These are phyloP conservation scores for Hofmannophila pseudospretella DNA, from an alignment of 2,888 invertebrate genomes.

Conservation along the genomic window DNA sequence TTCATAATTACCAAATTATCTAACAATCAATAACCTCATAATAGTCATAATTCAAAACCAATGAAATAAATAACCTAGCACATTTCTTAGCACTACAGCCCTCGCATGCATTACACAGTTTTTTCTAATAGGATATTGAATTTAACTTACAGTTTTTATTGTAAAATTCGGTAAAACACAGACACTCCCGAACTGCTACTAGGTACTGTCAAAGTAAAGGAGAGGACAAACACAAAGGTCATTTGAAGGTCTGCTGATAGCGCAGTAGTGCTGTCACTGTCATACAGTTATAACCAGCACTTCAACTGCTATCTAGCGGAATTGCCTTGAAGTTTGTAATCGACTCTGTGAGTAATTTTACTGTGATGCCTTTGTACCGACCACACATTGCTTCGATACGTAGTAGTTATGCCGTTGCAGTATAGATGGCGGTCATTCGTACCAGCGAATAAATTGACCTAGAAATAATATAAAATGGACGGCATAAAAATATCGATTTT, in stretches of 20 bases:
- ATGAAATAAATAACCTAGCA: not conserved
- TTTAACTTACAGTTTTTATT: slow-evolving; percentile 34
- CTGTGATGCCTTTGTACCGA: not conserved
- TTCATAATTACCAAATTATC: not conserved
- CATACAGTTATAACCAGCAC: slow-evolving; percentile 11
- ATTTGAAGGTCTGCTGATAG: slow-evolving; percentile 70
- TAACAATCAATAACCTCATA: not conserved
- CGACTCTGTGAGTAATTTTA: not conserved
- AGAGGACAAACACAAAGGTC: slow-evolving; percentile 68
- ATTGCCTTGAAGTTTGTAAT: not conserved
- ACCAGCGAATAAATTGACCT: too few species aligned
- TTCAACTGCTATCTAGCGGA: slow-evolving; percentile 16
- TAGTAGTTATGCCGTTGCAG: not conserved
- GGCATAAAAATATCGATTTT: too few species aligned
- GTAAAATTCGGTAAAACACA: slow-evolving; percentile 35
- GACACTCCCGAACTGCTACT: slow-evolving; percentile 61
- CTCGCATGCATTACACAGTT: not conserved
- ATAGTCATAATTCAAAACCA: slow-evolving; percentile 2
- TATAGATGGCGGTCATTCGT: not conserved
- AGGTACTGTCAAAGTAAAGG: slow-evolving; percentile 55
- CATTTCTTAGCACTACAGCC: not conserved
- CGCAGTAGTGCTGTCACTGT: slow-evolving; percentile 14
- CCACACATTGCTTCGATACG: not conserved
- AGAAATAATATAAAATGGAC: too few species aligned
- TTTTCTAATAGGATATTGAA: not conserved